Evolutionary conservation across 2,113 vertebrate species (phyloP).

Genomic region (Atractosteus spatula): DNA sequence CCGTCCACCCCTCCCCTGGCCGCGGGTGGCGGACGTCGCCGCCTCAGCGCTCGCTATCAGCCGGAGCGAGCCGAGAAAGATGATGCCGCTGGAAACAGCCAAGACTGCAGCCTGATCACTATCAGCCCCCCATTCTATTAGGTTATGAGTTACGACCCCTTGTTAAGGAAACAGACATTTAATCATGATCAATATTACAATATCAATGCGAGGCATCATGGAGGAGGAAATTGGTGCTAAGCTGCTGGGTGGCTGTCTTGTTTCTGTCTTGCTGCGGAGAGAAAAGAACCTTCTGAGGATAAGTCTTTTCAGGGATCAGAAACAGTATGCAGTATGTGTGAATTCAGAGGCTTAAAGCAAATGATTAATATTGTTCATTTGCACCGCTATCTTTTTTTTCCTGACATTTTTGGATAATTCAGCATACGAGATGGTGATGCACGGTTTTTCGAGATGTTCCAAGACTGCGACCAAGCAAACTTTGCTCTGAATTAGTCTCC

Average conservation of each 20-base stretch:
- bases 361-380: too few relatives aligned
- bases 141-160: slow-evolving; percentile 49
- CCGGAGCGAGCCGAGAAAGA: slow-evolving; percentile 50
- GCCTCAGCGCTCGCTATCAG: slow-evolving; percentile 54
- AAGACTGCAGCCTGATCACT: slow-evolving; percentile 47
- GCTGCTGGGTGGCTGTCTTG: slow-evolving; percentile 6
- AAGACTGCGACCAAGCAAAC: too few relatives aligned
- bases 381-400: too few relatives aligned
- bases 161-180: slow-evolving; percentile 62
- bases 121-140: slow-evolving; percentile 51
- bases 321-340: slow-evolving; percentile 15
- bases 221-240: slow-evolving; percentile 46
- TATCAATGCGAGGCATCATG: slow-evolving; percentile 48
- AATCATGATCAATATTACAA: slow-evolving; percentile 65
- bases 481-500: too few relatives aligned
- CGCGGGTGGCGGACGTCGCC: not conserved
- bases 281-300: slow-evolving; percentile 9
- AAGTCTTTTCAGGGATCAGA: slow-evolving; percentile 11
- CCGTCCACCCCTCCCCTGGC: slow-evolving; percentile 19
- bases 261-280: not conserved
- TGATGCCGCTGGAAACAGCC: slow-evolving; percentile 34
- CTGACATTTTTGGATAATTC: too few relatives aligned
- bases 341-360: slow-evolving; percentile 1
- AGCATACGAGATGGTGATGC: too few relatives aligned
- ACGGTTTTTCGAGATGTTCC: too few relatives aligned